Evolutionary conservation across 2,797 vertebrate species (phyloP), one percentile per base, ranked within the genome.

Genomic region (Melanotaenia boesemani): DNA sequence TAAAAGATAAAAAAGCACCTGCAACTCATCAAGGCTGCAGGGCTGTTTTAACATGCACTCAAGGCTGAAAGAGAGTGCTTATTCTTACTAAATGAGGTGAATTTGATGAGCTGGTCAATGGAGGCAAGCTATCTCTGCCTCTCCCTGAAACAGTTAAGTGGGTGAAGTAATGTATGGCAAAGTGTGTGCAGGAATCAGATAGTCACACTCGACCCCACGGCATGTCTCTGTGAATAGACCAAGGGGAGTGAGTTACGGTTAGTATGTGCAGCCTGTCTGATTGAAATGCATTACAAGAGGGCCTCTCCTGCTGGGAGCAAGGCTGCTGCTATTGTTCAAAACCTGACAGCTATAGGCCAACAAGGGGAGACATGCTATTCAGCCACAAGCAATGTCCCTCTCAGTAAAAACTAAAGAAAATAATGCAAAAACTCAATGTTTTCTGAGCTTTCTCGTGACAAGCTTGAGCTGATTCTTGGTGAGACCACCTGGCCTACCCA

Each of bases 221-320:
- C 76, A 66, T 39, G 77, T 85, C 80, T 87, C 55, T 0, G 63
- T 83, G 87, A 82, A 88, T 88, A 85, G 86, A 79, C 68, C 30
- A 13, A 82, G 83, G 76, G 83, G 75, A 85, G 80, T 90, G 88
- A 92, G 88, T 91, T 94, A 93, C 78, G 74, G 85, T 87, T 87
- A 87, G 89, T 79, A 82, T 54, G 54, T 72, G 60, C 80, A 79
- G 81, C 74, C 78, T 58, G 80, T 85, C 82, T 88, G 86, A 93
- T 89, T 91, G 86, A 91, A 94, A 91, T 89, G 91, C 91, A 90
- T 93, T 89, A 91, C 82, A 90, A 86, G 77, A 86, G 83, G 60
- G 74, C 71, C 81, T 81, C 72, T 91, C 90, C 88, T 84, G 71
- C 86, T 86, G 86, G 77, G 88, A 86, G 83, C 62, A 61, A 85